Evolutionary conservation across 2,797 vertebrate species (phyloP).

Genomic region (Amazonetta brasiliensis): DNA sequence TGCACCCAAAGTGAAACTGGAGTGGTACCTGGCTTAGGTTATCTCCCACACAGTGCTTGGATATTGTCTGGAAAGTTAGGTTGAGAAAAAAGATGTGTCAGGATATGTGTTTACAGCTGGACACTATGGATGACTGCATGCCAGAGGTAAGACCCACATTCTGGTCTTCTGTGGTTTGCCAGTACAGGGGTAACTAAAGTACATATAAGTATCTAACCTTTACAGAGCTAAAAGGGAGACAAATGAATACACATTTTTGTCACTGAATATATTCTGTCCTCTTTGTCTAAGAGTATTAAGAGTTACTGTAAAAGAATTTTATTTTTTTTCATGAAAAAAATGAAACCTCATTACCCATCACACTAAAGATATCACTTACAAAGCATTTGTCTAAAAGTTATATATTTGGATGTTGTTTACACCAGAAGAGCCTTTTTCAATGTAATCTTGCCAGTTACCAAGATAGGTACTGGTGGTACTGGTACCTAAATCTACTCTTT

Average conservation of each 20-base stretch:
- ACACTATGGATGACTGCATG: rapidly evolving
- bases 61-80: background rate
- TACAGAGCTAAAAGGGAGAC: background rate
- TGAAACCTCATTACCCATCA: background rate
- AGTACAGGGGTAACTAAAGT: background rate
- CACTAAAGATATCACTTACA: background rate
- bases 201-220: background rate
- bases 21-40: background rate
- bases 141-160: background rate
- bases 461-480: background rate
- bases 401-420: background rate
- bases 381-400: background rate
- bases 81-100: background rate
- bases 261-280: background rate
- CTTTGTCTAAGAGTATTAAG: background rate
- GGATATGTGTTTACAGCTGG: background rate
- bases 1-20: background rate
- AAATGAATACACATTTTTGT: background rate
- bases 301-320: background rate
- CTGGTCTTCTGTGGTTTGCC: background rate
- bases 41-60: rapidly evolving
- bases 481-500: background rate
- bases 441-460: background rate
- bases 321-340: background rate
- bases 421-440: background rate